Evolutionary conservation across 92 coral and sea anemone species (phyloP).

Genomic region (Porites evermanni): DNA sequence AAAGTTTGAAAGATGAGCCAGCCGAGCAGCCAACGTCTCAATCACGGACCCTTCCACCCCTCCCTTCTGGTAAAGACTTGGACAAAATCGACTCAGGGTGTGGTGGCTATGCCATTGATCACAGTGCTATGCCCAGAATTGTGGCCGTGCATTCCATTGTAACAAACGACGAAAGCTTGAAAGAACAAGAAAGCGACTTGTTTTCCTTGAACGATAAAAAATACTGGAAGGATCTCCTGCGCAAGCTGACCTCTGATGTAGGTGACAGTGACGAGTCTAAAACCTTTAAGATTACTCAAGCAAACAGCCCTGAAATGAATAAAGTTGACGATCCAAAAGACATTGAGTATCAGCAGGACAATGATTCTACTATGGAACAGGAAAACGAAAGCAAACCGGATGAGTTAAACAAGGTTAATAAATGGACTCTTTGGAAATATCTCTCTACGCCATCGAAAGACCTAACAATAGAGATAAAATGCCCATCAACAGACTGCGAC

Average conservation of each 20-base stretch:
- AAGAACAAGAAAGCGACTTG: neutral
- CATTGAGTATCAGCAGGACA: neutral
- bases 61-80: neutral
- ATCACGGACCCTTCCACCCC: slow-evolving; percentile 8
- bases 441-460: slow-evolving; percentile 18
- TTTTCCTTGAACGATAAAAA: neutral
- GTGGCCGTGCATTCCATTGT: slow-evolving; percentile 88
- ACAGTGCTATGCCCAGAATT: slow-evolving; percentile 76
- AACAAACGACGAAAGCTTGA: slow-evolving; percentile 31
- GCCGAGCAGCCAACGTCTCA: neutral
- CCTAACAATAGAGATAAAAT: neutral
- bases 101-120: slow-evolving; percentile 87
- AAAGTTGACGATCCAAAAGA: neutral
- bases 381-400: neutral
- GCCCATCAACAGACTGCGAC: neutral
- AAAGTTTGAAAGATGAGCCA: neutral
- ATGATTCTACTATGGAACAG: neutral
- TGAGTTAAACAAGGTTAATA: neutral
- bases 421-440: slow-evolving; percentile 3
- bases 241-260: neutral
- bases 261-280: neutral
- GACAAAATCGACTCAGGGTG: slow-evolving; percentile 21
- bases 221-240: slow-evolving; percentile 11
- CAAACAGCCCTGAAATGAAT: neutral
- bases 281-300: neutral